Evolutionary conservation across 2,888 invertebrate genomes (phyloP).

Genomic region (Mycalesis mineus): DNA sequence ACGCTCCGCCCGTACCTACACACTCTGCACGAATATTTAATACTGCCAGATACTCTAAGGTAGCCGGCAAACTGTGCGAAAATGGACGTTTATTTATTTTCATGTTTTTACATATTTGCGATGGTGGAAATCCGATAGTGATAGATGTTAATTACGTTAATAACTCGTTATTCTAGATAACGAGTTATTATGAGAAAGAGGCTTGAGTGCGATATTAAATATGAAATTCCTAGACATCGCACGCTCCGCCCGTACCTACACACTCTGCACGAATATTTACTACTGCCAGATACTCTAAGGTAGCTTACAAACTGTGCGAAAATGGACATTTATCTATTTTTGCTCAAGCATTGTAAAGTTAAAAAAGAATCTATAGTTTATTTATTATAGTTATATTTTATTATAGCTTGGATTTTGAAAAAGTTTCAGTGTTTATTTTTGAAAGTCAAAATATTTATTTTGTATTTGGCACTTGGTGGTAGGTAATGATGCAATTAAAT

Average conservation of each 20-base stretch:
- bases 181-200: conserved; percentile 29
- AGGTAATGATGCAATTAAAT: not conserved
- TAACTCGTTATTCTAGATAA: no score
- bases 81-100: not conserved
- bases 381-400: no score
- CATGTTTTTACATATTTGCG: no score
- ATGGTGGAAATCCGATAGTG: no score
- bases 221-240: conserved; percentile 30
- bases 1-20: conserved; percentile 24
- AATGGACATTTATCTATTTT: no score
- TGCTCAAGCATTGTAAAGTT: no score
- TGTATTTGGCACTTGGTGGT: not conserved
- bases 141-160: no score
- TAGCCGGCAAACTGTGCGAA: conserved; percentile 5
- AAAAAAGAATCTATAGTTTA: no score
- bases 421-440: no score
- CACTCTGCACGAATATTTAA: conserved; percentile 29
- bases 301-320: not conserved
- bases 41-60: conserved; percentile 22
- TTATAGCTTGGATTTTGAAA: no score
- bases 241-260: conserved; percentile 24
- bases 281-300: conserved; percentile 21
- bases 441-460: no score
- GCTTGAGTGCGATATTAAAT: conserved; percentile 28
- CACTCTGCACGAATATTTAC: conserved; percentile 29